Evolutionary conservation across 2,113 vertebrate genomes (phyloP), one percentile per base, ranked within the genome.

Genomic region (Odocoileus virginianus): DNA sequence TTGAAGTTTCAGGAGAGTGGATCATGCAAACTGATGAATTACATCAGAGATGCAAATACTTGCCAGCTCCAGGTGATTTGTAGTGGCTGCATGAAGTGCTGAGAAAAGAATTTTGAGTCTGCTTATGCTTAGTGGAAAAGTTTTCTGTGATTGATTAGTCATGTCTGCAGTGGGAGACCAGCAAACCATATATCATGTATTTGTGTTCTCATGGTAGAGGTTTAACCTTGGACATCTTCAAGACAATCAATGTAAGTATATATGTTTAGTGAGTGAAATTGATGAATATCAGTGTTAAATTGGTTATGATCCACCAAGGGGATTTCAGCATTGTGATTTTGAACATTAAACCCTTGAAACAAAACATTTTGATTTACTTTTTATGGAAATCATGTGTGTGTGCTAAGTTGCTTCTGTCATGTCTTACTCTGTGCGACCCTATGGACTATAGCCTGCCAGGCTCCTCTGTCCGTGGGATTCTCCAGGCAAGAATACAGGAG

Each of bases 131-230:
- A 43, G n/a, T 67, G 40, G 36, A 54, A 93, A 89, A 47, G 3
- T 76, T 88, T 55, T 87, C 83, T 97, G 60, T 92, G 83, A 94
- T 92, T 76, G 79, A 95, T 91, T 61, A 93, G 57, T 83, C 45
- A 84, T 85, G 36, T 50, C 88, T 97, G 25, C 57, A 87, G 64
- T 89, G 15, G 74, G 14, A 3, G 2, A 94, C 10, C 50, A 96
- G 25, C 13, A 89, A 94, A 60, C 40, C 15, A 89, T 14, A 60
- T 86, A 79, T 60, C 28, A 36, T 36, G 27, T 55, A 60, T 87
- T 94, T 87, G 4, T 55, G 67, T 96, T 92, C 55, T 89, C 55
- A 28, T 55, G 91, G 83, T 19, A 79, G 57, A 81, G 8, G 79
- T 96, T 95, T 94, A 90, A 92, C 10, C 3, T 47, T 28, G 16